Conservation (phyloP, 2,888 invertebrate genomes). For the Trisateles emortualis region DNA sequence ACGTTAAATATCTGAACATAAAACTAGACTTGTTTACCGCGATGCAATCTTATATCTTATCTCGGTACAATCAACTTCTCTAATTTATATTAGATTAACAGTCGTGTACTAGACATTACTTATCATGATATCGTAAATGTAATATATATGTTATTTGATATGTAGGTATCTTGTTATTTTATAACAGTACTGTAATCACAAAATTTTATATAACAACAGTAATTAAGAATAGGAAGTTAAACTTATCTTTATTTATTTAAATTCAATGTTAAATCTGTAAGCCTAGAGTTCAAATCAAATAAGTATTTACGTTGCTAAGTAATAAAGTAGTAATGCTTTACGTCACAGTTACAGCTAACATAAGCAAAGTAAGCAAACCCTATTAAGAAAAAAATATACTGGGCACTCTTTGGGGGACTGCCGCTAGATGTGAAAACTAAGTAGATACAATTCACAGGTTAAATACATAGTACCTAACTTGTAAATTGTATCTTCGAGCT, state of each 20-base stretch:
- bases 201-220: slow-evolving; percentile 2
- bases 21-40: slow-evolving; percentile 40
- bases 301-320: background rate
- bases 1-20: slow-evolving; percentile 41
- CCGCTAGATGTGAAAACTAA: too few relatives aligned
- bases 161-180: slow-evolving; percentile 10
- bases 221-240: slow-evolving; percentile 13
- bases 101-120: background rate
- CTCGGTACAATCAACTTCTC: slow-evolving; percentile 23
- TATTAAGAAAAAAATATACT: too few relatives aligned
- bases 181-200: background rate
- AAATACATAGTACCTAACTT: too few relatives aligned
- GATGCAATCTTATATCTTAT: slow-evolving; percentile 42
- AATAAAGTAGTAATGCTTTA: background rate
- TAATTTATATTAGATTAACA: slow-evolving; percentile 29
- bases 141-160: slow-evolving; percentile 9
- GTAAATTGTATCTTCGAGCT: too few relatives aligned
- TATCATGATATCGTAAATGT: slow-evolving; percentile 11
- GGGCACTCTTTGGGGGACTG: too few relatives aligned
- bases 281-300: background rate
- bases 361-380: background rate
- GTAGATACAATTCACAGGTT: too few relatives aligned
- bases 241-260: slow-evolving; percentile 12
- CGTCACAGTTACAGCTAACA: background rate
- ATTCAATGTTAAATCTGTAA: slow-evolving; percentile 5